Evolutionary conservation across 2,113 vertebrate species (phyloP).

Genomic region (Otocyon megalotis): DNA sequence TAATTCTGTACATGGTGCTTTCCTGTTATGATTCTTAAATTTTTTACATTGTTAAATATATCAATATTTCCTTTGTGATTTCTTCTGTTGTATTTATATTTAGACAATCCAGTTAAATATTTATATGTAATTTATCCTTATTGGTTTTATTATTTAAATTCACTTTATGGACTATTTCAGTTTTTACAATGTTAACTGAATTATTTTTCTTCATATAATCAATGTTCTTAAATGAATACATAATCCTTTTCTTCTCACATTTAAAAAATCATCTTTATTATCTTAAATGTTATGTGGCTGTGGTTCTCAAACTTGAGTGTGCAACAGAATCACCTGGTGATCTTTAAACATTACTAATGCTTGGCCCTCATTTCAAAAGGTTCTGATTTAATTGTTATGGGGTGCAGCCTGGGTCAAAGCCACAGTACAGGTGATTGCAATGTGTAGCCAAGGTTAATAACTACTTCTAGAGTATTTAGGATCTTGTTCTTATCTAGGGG

Average conservation of each 20-base stretch:
- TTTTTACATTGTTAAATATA: background rate
- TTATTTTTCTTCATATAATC: background rate
- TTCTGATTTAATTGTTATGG: background rate
- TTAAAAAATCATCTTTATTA: background rate
- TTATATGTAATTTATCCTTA: background rate
- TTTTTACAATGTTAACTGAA: background rate
- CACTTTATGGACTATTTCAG: background rate
- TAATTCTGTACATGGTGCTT: background rate
- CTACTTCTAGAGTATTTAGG: background rate
- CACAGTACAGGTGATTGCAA: background rate
- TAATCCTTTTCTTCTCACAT: background rate
- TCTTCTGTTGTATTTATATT: constrained; percentile 16
- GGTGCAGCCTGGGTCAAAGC: background rate
- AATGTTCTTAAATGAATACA: background rate
- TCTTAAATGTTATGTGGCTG: background rate
- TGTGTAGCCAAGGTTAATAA: background rate
- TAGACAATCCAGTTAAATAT: constrained; percentile 23
- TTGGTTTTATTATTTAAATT: constrained; percentile 26
- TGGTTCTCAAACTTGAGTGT: background rate
- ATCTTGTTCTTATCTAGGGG: background rate
- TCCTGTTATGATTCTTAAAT: background rate
- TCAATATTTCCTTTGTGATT: constrained; percentile 17
- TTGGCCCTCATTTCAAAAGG: background rate
- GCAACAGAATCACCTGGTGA: background rate
- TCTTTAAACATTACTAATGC: background rate